phyloP scores from a whole-genome alignment of 1,140 invertebrate species.

The Lamellibrachia luymesi region DNA sequence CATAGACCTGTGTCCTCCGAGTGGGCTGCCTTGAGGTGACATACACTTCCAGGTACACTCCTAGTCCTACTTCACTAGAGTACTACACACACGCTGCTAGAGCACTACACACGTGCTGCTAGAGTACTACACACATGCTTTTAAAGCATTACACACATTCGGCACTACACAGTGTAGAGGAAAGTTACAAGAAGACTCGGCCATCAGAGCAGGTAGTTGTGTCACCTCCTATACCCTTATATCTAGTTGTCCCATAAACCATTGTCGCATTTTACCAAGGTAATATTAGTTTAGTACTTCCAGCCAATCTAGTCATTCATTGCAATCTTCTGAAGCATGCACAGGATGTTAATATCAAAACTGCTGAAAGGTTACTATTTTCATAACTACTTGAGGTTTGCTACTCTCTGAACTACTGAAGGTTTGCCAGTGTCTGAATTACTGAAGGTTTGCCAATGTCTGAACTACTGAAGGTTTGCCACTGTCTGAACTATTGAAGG shows the following conservation, averaged over 20 bases:
- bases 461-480: not conserved
- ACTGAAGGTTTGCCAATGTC: not conserved
- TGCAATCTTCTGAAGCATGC: no score
- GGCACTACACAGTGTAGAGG: no score
- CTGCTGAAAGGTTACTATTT: no score
- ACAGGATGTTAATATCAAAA: not conserved
- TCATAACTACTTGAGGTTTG: no score
- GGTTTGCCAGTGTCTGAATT: not conserved
- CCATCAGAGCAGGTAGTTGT: no score
- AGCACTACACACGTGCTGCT: not conserved
- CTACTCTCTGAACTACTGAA: not conserved
- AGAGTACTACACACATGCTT: not conserved
- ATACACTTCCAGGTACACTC: not conserved
- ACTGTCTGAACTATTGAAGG: not conserved
- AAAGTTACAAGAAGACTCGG: no score
- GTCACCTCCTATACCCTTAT: no score
- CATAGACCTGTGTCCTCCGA: not conserved
- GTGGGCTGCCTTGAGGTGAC: not conserved
- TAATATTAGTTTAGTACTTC: no score
- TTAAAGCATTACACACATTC: not conserved
- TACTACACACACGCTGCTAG: not conserved
- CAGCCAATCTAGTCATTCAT: no score
- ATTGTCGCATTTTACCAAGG: no score
- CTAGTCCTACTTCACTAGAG: not conserved
- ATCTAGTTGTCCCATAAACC: no score